A percentile compares a stretch with the other conserved stretches of the same genome.
Conservation (phyloP, 2,797 vertebrate genomes). For the Bradypodion ventrale region DNA sequence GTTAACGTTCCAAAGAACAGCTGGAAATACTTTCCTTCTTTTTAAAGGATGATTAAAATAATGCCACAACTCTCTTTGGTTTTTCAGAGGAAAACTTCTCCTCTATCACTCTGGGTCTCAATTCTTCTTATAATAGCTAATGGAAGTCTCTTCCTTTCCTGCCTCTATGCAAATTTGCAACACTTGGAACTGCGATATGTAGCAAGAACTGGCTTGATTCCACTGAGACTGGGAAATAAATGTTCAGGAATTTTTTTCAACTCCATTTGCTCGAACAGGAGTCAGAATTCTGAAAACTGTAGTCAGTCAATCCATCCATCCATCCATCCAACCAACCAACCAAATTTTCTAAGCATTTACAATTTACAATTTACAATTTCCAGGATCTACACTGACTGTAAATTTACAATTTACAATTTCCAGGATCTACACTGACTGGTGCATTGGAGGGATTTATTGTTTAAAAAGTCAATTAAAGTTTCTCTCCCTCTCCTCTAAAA, state of each 20-base stretch:
- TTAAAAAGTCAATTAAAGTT: constrained; percentile 23
- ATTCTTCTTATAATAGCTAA: background rate
- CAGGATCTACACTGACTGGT: no score
- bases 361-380: no score
- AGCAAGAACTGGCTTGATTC: no score
- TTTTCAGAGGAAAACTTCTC: background rate
- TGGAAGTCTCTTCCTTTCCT: background rate
- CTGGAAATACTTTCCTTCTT: constrained; percentile 1
- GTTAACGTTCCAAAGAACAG: background rate
- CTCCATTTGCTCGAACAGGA: no score
- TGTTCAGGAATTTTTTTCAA: no score
- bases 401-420: no score
- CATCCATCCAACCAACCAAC: no score
- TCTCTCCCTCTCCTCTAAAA: constrained; percentile 47
- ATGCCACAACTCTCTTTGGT: background rate
- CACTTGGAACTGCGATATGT: background rate
- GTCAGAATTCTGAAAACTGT: no score
- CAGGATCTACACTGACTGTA: no score
- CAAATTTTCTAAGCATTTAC: no score
- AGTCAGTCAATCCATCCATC: no score
- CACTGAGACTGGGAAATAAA: no score
- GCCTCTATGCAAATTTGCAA: background rate
- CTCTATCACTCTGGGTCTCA: constrained; percentile 45
- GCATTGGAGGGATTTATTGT: background rate
- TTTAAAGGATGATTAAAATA: constrained; percentile 44